phyloP scores from a whole-genome alignment of 2,797 vertebrate genomes.

The Rhinichthys osculus region DNA sequence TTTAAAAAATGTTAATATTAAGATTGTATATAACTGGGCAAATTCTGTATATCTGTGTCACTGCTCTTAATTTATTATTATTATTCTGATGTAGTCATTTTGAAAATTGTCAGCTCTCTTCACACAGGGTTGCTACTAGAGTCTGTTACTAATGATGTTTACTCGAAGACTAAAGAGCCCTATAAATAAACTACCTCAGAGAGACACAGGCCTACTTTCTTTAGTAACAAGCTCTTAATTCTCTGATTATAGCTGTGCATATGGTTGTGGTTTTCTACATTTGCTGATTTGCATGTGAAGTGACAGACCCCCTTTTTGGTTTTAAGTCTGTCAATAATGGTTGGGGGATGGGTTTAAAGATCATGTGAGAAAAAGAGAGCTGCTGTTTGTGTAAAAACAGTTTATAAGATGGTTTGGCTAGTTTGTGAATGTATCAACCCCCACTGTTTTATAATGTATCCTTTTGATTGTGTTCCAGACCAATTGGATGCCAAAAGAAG shows the following conservation, averaged over 20 bases:
- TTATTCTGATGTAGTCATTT: neutral
- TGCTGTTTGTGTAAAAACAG: conserved; percentile 9
- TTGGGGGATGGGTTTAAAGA: neutral
- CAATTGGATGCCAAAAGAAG: conserved; percentile 92
- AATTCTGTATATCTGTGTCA: neutral
- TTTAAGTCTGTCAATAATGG: neutral
- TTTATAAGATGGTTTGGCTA: neutral
- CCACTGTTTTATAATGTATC: neutral
- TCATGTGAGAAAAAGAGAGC: neutral
- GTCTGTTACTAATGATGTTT: conserved; percentile 32
- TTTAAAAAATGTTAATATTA: neutral
- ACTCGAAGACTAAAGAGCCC: conserved; percentile 40
- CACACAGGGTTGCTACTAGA: neutral
- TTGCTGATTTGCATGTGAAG: conserved; percentile 27
- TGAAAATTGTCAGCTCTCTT: neutral
- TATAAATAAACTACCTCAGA: conserved; percentile 55
- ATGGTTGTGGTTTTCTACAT: neutral
- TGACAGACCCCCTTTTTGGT: conserved; percentile 10
- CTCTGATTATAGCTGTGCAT: conserved; percentile 34
- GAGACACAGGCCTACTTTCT: conserved; percentile 53
- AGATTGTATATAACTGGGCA: neutral
- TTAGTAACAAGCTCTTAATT: conserved; percentile 44
- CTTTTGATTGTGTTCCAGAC: conserved; percentile 73
- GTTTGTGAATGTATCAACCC: neutral
- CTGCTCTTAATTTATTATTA: neutral